Percentiles rank a stretch among this genome's conserved stretches.
phyloP scores from a whole-genome alignment of 2,113 vertebrate species.

The Hoplias malabaricus region DNA sequence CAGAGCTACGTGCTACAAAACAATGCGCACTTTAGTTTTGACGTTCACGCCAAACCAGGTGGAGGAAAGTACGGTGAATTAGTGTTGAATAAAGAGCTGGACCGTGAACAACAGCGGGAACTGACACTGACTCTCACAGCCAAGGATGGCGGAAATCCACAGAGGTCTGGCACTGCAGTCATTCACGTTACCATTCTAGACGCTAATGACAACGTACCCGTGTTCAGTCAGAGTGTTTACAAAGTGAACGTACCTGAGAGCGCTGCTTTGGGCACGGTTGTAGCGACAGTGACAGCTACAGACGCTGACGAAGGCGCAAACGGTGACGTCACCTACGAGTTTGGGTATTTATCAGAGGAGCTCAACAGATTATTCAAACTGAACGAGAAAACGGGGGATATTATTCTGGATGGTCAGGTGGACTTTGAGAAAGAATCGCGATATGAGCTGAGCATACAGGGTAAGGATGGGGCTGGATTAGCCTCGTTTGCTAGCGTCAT shows the following conservation, averaged over 20 bases:
- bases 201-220: conserved; percentile 51
- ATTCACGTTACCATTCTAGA: conserved; percentile 49
- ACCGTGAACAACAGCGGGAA: conserved; percentile 33
- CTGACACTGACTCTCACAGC: conserved; percentile 33
- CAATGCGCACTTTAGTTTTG: conserved; percentile 47
- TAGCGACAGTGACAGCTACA: conserved; percentile 64
- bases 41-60: conserved; percentile 31
- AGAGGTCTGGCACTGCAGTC: conserved; percentile 40
- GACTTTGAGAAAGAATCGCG: conserved; percentile 49
- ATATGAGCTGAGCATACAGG: conserved; percentile 53
- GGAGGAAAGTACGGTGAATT: conserved; percentile 46
- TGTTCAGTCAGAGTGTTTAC: conserved; percentile 45
- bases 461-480: conserved; percentile 65
- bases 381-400: not conserved
- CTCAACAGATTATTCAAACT: conserved; percentile 35
- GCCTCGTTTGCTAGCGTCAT: conserved; percentile 63
- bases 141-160: conserved; percentile 48
- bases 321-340: conserved; percentile 36
- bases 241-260: conserved; percentile 45
- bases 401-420: conserved; percentile 12
- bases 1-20: conserved; percentile 41
- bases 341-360: conserved; percentile 64
- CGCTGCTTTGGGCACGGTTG: conserved; percentile 8
- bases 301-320: conserved; percentile 53
- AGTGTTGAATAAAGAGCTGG: conserved; percentile 41